Evolutionary conservation across 23 tunicate genomes (phyloP).

Genomic region (Diplosoma virens): DNA sequence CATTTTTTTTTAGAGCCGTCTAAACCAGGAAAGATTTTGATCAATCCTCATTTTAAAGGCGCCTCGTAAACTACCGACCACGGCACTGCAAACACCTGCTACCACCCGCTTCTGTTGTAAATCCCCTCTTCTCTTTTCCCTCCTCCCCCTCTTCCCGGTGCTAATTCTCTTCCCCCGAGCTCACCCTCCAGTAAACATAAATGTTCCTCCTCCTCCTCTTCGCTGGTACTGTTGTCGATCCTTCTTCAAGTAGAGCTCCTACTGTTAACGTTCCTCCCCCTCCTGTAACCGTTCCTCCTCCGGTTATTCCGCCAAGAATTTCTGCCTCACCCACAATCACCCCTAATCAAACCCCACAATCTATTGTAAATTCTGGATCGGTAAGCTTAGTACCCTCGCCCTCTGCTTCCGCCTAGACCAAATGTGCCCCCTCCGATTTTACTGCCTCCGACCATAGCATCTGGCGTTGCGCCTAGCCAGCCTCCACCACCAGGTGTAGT

Average conservation of each 20-base stretch:
- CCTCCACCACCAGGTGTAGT: slow-evolving; percentile 2
- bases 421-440: slow-evolving; percentile 11
- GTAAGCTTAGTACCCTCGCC: background rate
- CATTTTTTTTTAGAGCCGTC: no score
- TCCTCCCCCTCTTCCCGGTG: slow-evolving; percentile 19
- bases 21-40: slow-evolving; percentile 41
- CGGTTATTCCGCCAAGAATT: background rate
- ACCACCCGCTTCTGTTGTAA: background rate
- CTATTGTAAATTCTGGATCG: no score
- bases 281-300: background rate
- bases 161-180: background rate
- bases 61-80: slow-evolving; percentile 4
- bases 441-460: background rate
- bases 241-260: background rate
- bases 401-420: background rate
- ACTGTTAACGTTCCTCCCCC: background rate
- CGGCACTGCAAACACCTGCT: background rate
- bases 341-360: background rate
- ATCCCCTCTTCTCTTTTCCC: slow-evolving; percentile 31
- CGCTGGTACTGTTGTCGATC: background rate
- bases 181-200: background rate
- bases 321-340: background rate
- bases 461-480: background rate
- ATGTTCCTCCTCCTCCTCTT: slow-evolving; percentile 21
- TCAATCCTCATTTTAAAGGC: slow-evolving; percentile 77